A percentile compares a stretch with the other conserved stretches of the same genome.
phyloP scores from a whole-genome alignment of 2,797 vertebrate species.

The Myoxocephalus aenaeus region DNA sequence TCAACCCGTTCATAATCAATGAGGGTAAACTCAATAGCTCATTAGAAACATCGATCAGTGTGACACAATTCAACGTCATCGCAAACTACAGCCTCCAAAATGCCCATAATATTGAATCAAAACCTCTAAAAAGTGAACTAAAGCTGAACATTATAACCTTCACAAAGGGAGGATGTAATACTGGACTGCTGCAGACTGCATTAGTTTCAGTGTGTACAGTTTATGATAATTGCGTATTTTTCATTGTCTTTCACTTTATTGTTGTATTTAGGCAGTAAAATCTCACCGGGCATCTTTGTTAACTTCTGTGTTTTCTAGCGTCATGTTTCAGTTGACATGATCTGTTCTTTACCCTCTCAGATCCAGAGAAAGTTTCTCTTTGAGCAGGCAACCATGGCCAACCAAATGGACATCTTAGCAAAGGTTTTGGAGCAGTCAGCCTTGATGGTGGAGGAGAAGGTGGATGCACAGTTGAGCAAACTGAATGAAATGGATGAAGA shows the following conservation, averaged over 20 bases:
- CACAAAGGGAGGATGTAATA: background rate
- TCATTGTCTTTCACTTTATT: background rate
- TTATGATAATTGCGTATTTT: background rate
- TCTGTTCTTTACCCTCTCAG: slow-evolving; percentile 5
- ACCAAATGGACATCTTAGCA: slow-evolving; percentile 86
- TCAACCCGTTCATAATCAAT: background rate
- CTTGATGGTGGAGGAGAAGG: slow-evolving; percentile 90
- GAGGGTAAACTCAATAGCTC: background rate
- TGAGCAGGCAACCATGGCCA: slow-evolving; percentile 82
- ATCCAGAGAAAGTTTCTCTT: slow-evolving; percentile 12
- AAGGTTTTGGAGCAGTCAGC: slow-evolving; percentile 92
- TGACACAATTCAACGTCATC: background rate
- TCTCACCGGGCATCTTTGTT: background rate
- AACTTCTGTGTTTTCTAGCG: background rate
- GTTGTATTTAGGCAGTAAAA: background rate
- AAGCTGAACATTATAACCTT: background rate
- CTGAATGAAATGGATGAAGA: slow-evolving; percentile 94
- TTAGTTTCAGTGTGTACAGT: background rate
- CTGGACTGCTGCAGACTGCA: background rate
- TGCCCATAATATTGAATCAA: background rate
- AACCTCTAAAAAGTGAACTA: background rate
- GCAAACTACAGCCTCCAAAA: background rate
- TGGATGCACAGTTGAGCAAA: slow-evolving; percentile 92
- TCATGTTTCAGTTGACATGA: background rate
- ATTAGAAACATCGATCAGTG: background rate